Percentiles rank a stretch among this genome's conserved stretches.
Conservation (phyloP, 2,113 vertebrate species). For the Paramisgurnus dabryanus region DNA sequence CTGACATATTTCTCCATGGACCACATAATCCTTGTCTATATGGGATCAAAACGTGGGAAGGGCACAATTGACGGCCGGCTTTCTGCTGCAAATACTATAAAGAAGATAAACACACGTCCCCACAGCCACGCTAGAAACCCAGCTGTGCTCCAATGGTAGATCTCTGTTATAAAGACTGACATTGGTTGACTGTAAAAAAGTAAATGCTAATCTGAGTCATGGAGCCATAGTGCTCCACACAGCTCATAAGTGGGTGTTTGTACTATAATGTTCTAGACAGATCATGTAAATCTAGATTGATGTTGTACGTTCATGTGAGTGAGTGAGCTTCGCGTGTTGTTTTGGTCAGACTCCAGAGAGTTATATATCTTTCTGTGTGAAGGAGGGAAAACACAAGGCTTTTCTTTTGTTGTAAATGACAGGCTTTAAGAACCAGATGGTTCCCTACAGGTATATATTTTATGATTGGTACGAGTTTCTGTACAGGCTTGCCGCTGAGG, state of each 20-base stretch:
- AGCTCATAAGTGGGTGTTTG: background rate
- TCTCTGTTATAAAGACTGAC: constrained; percentile 19
- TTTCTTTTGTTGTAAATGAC: constrained; percentile 32
- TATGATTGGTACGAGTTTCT: constrained; percentile 5
- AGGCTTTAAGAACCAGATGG: constrained; percentile 46
- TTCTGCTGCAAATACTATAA: constrained; percentile 59
- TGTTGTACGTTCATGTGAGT: constrained; percentile 6
- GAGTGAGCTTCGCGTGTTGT: constrained; percentile 18
- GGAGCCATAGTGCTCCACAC: constrained; percentile 18
- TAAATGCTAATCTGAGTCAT: background rate
- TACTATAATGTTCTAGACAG: constrained; percentile 19
- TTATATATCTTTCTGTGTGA: constrained; percentile 2
- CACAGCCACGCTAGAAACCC: background rate
- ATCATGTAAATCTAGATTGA: constrained; percentile 21
- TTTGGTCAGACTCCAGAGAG: constrained; percentile 14
- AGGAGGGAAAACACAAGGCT: constrained; percentile 14
- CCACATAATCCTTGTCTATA: constrained; percentile 20
- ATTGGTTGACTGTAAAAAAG: constrained; percentile 1
- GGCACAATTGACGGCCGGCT: constrained; percentile 49
- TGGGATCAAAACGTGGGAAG: constrained; percentile 46
- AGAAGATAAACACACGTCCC: constrained; percentile 55
- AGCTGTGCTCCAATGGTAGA: background rate
- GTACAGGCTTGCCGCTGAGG: constrained; percentile 14
- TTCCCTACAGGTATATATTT: constrained; percentile 1
- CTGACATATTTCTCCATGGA: constrained; percentile 23